Evolutionary conservation across 2,888 invertebrate genomes (phyloP), one percentile per base, ranked within the genome.

Genomic region (Hirudinaria manillensis): DNA sequence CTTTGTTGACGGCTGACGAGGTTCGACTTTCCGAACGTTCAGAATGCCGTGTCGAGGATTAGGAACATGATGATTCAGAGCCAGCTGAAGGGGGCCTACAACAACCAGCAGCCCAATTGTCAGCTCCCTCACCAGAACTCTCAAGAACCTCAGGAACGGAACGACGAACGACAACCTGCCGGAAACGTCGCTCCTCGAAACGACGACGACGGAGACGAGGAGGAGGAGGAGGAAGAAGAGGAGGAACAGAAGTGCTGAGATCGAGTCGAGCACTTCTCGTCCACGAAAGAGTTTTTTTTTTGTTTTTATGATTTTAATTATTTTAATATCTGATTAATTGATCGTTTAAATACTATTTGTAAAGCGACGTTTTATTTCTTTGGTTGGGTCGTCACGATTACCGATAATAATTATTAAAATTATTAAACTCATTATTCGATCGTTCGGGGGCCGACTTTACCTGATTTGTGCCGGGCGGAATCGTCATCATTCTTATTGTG

Each of bases 21-120:
- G n/a, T n/a, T n/a, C 16, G 45, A 45, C 45, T 45, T 45, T 45
- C 45, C 16, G 45, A 45, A 45, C 45, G 10, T 61, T 7, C 68
- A 68, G 68, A 36, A 36, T 32, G 68, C 68, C 7, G 36, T 68
- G 6, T 68, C 68, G 21, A 68, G 68, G 32, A 68, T 68, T 10
- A 68, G 68, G 19, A 68, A 68, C 21, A 32, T 68, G 68, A 68
- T 68, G 68, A 68, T 68, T 34, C 68, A 68, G 36, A 34, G 32
- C n/a, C 68, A 68, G 36, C 10, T 68, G 36, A 68, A 68, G n/a
- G 61, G 61, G 10, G 68, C 68, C 34, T 34, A 32, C 13, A 68
- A 68, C 34, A 27, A 68, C n/a, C 34, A 68, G 68, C 32, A 68
- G 29, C 68, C 27, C 6, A 27, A 68, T 34, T n/a, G 32, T 10